These are phyloP conservation scores for Acanthornis magna DNA, from an alignment of 2,797 vertebrate species.

Conservation along the genomic window DNA sequence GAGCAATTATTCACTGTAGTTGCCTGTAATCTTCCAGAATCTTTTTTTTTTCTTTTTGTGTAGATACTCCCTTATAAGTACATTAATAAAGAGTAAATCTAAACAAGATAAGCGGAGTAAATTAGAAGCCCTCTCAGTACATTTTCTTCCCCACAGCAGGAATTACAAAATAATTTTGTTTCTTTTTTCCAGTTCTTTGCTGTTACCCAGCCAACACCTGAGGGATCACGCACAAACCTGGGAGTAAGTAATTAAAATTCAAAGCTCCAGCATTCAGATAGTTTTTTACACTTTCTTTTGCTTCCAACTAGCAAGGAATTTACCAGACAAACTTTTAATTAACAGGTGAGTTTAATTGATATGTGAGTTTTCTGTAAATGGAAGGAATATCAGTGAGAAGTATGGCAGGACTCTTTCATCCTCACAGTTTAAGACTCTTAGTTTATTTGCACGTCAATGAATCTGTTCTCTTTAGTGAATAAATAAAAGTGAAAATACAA, in stretches of 20 bases:
- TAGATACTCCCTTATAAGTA: slow-evolving; percentile 46
- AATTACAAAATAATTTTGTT: slow-evolving; percentile 64
- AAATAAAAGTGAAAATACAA: slow-evolving; percentile 52
- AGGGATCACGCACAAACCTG: slow-evolving; percentile 60
- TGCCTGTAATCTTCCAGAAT: slow-evolving; percentile 26
- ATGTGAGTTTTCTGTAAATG: slow-evolving; percentile 69
- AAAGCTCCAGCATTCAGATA: slow-evolving; percentile 76
- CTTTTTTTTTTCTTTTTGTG: slow-evolving; percentile 8
- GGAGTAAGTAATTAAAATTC: slow-evolving; percentile 80
- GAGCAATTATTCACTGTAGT: slow-evolving; percentile 30
- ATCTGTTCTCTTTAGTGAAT: slow-evolving; percentile 51
- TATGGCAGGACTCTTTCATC: slow-evolving; percentile 23
- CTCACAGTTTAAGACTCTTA: slow-evolving; percentile 47
- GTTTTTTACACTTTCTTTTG: slow-evolving; percentile 73
- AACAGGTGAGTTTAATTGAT: slow-evolving; percentile 79
- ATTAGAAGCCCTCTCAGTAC: slow-evolving; percentile 46
- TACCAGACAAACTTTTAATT: slow-evolving; percentile 79
- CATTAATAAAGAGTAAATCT: slow-evolving; percentile 62
- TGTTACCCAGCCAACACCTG: slow-evolving; percentile 63
- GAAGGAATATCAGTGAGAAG: slow-evolving; percentile 47
- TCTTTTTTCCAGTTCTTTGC: slow-evolving; percentile 52
- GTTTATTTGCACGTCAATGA: slow-evolving; percentile 61
- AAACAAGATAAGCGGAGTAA: slow-evolving; percentile 61
- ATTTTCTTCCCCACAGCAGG: slow-evolving; percentile 40
- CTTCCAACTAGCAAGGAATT: slow-evolving; percentile 73